Base-by-base conservation (phyloP, 1,140 invertebrate genomes). In the Sweltsa coloradensis region DNA sequence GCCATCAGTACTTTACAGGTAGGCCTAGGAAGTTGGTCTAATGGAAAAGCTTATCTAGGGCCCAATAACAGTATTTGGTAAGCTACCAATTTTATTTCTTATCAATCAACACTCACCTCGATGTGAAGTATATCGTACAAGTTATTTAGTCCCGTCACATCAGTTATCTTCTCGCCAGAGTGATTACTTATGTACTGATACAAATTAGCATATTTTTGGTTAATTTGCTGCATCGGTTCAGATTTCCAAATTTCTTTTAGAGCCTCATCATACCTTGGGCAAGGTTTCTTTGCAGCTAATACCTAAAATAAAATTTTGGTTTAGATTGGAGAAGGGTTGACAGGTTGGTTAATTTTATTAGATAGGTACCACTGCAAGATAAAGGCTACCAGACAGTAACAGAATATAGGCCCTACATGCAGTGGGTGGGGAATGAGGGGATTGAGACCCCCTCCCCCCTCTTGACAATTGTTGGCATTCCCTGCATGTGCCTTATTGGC, bases 51-150 rank as follows among this genome's bases (percentile, higher is more conserved):
- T n/a, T n/a, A n/a, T n/a, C n/a, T n/a, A n/a, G n/a, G n/a, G n/a
- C n/a, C n/a, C n/a, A n/a, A n/a, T n/a, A n/a, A n/a, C n/a, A n/a
- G n/a, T n/a, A n/a, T n/a, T n/a, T n/a, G n/a, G n/a, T n/a, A n/a
- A n/a, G n/a, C n/a, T n/a, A n/a, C n/a, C n/a, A n/a, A n/a, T n/a
- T n/a, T n/a, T n/a, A n/a, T n/a, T n/a, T n/a, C n/a, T n/a, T n/a
- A n/a, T n/a, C n/a, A n/a, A n/a, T n/a, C n/a, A n/a, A n/a, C n/a
- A n/a, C 40, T 14, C 64, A 73, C 68, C 62, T 89, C 83, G 54
- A 89, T 85, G 37, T 67, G 72, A 16, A 89, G 62, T 14, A 65
- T 74, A 55, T 77, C 77, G 56, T 81, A 85, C 14, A 89, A 60
- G 51, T 75, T 75, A 51, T 76, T 67, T 1, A 80, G 58, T 39